These are phyloP conservation scores for Ypsolopha sequella DNA, from an alignment of 2,888 invertebrate genomes.

Conservation along the genomic window DNA sequence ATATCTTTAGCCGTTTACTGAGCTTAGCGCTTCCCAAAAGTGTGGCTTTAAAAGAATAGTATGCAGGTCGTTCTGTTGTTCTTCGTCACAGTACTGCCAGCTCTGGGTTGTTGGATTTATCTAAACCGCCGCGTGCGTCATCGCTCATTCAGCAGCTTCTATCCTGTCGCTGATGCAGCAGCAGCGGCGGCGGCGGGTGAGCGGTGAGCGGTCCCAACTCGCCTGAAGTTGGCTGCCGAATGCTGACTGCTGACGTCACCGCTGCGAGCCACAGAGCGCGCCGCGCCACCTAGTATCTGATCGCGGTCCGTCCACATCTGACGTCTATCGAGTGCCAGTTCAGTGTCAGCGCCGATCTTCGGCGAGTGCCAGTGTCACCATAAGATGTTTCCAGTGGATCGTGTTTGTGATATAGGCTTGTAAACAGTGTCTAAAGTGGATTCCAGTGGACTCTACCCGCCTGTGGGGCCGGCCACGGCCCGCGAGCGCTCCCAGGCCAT, in stretches of 20 bases:
- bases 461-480: constrained; percentile 64
- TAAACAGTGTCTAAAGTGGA: constrained; percentile 58
- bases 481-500: constrained; percentile 69
- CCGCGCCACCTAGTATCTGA: constrained; percentile 40
- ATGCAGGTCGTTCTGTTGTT: neutral
- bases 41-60: neutral
- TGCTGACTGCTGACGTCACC: constrained; percentile 11
- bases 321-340: constrained; percentile 30
- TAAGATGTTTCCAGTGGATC: constrained; percentile 58
- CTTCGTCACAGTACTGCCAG: neutral
- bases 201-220: neutral
- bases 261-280: constrained; percentile 14
- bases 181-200: neutral
- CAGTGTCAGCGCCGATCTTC: constrained; percentile 31
- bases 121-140: constrained; percentile 1
- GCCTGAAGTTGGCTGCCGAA: neutral
- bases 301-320: constrained; percentile 44
- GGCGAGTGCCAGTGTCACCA: constrained; percentile 25
- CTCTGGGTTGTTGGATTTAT: constrained; percentile 2
- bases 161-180: constrained; percentile 6
- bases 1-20: neutral
- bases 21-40: neutral
- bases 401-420: constrained; percentile 40
- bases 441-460: constrained; percentile 63
- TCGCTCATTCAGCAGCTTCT: constrained; percentile 7